Base-by-base conservation (phyloP, 2,888 invertebrate genomes). In the Acrocera orbiculus region DNA sequence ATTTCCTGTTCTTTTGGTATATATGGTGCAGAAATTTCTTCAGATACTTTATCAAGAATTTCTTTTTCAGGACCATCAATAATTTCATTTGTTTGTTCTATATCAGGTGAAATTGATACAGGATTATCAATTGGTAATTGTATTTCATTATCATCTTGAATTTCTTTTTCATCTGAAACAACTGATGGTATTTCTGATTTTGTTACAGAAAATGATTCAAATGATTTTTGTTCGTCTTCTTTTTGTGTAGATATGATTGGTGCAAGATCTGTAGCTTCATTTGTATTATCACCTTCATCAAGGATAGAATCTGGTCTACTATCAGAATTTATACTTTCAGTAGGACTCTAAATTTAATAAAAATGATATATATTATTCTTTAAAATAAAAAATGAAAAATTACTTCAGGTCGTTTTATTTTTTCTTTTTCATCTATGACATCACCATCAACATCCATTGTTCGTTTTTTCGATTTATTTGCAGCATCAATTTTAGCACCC, bases 301-400 rank as follows among this genome's bases (percentile, higher is more conserved):
- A 79, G 73, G 30, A 80, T 73, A 26, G 85, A 77, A 48, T 81
- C 83, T 4, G 61, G 60, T 10, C 61, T 51, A 48, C 83, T 83
- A 51, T 83, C 85, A 41, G 83, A 81, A 28, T 82, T 82, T 39
- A 82, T 69, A 52, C 83, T 85, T 52, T 78, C 80, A 26, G 79
- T 75, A 10, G 86, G 86, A 61, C 85, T 86, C 50, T 77, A 29
- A 34, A 35, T 17, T 20, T 26, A 30, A 27, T 23, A 22, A 28
- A 23, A 28, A 37, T 24, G 32, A 35, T n/a, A 27, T 34, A 16
- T 28, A 16, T 3, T 9, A 19, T n/a, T n/a, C n/a, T n/a, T n/a
- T n/a, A n/a, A n/a, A n/a, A n/a, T n/a, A n/a, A n/a, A n/a, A n/a
- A n/a, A n/a, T n/a, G n/a, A n/a, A 26, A 23, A 40, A 42, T 45